Conservation (phyloP, 2,113 vertebrate genomes). For the Psophia crepitans region DNA sequence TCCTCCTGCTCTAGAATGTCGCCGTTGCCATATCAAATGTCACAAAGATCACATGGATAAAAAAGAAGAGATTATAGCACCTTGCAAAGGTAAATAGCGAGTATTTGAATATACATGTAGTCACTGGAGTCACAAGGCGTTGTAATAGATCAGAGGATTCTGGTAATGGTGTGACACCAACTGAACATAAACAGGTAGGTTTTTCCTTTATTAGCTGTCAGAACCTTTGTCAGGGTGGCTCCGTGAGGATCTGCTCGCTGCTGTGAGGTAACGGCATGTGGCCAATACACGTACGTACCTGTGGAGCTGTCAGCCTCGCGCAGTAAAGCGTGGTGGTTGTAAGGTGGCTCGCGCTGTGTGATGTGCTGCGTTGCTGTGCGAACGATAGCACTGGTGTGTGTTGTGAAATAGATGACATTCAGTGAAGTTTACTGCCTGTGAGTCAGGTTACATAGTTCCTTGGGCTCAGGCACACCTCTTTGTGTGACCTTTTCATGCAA, state of each 20-base stretch:
- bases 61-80: constrained; percentile 95
- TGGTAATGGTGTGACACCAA: background rate
- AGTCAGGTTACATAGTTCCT: background rate
- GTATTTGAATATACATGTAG: background rate
- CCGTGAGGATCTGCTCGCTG: background rate
- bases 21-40: constrained; percentile 98
- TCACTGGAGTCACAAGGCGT: background rate
- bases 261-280: background rate
- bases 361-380: background rate
- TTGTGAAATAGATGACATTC: background rate
- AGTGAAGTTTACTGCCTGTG: background rate
- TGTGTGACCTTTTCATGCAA: fast-evolving
- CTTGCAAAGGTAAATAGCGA: constrained; percentile 86
- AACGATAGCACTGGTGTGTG: fast-evolving
- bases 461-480: background rate
- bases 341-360: background rate
- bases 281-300: fast-evolving
- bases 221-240: background rate
- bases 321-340: fast-evolving
- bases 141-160: background rate
- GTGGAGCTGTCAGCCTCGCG: background rate
- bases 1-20: constrained; percentile 95
- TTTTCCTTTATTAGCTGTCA: background rate
- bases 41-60: constrained; percentile 99
- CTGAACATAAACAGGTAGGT: background rate